Percentiles rank a stretch among this genome's conserved stretches.
Conservation (phyloP, 1,140 invertebrate species). For the Tetranychus urticae region DNA sequence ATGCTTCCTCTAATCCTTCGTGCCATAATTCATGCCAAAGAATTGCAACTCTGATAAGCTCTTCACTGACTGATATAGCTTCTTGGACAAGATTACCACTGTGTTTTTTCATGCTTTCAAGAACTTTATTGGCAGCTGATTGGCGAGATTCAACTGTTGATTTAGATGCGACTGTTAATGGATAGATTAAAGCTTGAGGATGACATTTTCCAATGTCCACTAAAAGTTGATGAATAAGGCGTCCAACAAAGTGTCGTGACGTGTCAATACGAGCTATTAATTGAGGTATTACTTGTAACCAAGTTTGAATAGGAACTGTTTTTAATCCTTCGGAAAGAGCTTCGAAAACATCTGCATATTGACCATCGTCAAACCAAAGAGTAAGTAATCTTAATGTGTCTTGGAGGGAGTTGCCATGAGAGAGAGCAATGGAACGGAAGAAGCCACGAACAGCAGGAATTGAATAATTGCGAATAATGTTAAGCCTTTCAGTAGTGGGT, state of each 20-base stretch:
- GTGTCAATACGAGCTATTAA: conserved; percentile 93
- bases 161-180: conserved; percentile 87
- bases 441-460: conserved; percentile 87
- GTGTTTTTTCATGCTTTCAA: conserved; percentile 86
- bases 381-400: conserved; percentile 81
- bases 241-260: conserved; percentile 53
- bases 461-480: conserved; percentile 37
- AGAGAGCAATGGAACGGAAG: conserved; percentile 73
- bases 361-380: conserved; percentile 84
- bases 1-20: conserved; percentile 92
- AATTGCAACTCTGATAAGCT: conserved; percentile 90
- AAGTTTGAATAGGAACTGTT: conserved; percentile 86
- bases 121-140: conserved; percentile 75
- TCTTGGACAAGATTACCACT: conserved; percentile 73
- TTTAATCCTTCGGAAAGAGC: conserved; percentile 74
- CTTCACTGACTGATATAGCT: conserved; percentile 75
- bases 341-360: conserved; percentile 74
- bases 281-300: conserved; percentile 98
- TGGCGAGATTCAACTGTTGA: conserved; percentile 57
- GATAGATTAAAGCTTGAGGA: conserved; percentile 83
- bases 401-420: conserved; percentile 79
- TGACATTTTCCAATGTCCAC: conserved; percentile 66
- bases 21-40: conserved; percentile 99
- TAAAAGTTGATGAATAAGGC: conserved; percentile 71
- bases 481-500: neutral